Percentiles rank a stretch among this genome's conserved stretches.
These are phyloP conservation scores for Dendroctonus ponderosae DNA, from an alignment of 1,140 invertebrate species.

Conservation along the genomic window DNA sequence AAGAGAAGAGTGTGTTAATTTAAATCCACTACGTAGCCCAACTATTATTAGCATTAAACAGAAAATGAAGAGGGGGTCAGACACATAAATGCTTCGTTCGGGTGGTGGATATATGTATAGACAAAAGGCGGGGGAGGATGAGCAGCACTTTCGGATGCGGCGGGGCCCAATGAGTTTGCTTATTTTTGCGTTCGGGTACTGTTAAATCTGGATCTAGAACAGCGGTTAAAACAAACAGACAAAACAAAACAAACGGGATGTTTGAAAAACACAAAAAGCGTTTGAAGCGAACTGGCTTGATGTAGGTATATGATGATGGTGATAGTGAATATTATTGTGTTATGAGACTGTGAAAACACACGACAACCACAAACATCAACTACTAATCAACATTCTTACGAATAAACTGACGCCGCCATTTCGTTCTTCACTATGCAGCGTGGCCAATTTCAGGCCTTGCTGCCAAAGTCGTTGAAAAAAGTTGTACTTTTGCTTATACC, in stretches of 20 bases:
- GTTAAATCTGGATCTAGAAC: neutral
- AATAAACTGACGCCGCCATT: no score
- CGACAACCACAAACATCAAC: neutral
- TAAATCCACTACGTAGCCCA: slow-evolving; percentile 2
- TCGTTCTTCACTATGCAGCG: no score
- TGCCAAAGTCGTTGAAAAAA: no score
- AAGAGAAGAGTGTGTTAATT: slow-evolving; percentile 28
- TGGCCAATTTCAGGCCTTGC: no score
- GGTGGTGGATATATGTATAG: neutral
- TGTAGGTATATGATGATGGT: slow-evolving; percentile 15
- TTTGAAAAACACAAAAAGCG: slow-evolving; percentile 14
- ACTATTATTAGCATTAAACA: slow-evolving; percentile 2
- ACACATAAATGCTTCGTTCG: slow-evolving; percentile 1
- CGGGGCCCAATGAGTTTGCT: neutral
- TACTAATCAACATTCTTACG: neutral
- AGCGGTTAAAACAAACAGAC: slow-evolving; percentile 4
- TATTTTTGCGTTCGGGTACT: neutral
- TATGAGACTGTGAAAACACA: slow-evolving; percentile 7
- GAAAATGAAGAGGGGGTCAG: slow-evolving; percentile 8
- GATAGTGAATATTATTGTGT: slow-evolving; percentile 27
- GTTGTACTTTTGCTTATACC: no score
- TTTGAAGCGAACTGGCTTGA: slow-evolving; percentile 8
- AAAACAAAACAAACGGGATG: slow-evolving; percentile 8
- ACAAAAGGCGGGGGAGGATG: neutral
- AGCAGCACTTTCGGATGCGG: neutral